Evolutionary conservation across 1,140 invertebrate species (phyloP), one percentile per base, ranked within the genome.

Genomic region (Copidosoma floridanum): DNA sequence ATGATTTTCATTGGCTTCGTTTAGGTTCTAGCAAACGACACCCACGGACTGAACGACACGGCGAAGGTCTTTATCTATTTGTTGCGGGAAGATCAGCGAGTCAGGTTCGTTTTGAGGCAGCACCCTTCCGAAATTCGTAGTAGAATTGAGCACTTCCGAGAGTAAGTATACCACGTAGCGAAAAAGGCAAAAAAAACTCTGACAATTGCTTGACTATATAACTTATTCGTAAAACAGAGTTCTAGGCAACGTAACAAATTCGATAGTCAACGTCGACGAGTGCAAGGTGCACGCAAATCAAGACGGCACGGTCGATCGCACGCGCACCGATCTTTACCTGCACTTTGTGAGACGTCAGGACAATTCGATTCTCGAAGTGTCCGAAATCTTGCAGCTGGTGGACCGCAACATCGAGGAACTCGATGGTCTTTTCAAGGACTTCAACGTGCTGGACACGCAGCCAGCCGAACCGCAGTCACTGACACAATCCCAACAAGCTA

Each of bases 191-290:
- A 32, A 24, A 8, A 5, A 40, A 52, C n/a, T 32, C 29, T 8
- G 29, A 32, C 6, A 32, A 32, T 18, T 32, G 12, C 29, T 32
- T 52, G 4, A 12, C 38, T 47, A 14, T 26, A 2, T n/a, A n/a
- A n/a, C 16, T 32, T 12, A 32, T 32, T 47, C 35, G 16, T 29
- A 11, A 32, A 27, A 27, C 12, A 92, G 91, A 65, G 84, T 86
- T 41, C 76, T 95, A 21, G 86, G 88, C 1, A 92, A 90, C 70
- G 92, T 96, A 0, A 95, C 94, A 0, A 89, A 89, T 20, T 89
- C 92, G 0, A 92, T 95, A 61, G 94, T 97, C 2, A 97, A 97
- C 71, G 88, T 97, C 2, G 95, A 98, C 72, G 91, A 94, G 68
- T 92, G 94, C 65, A 89, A 92, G 73, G 90, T 94, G 29, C 95